These are phyloP conservation scores for Drosophila dives DNA, from an alignment of 2,888 invertebrate species.

Conservation along the genomic window DNA sequence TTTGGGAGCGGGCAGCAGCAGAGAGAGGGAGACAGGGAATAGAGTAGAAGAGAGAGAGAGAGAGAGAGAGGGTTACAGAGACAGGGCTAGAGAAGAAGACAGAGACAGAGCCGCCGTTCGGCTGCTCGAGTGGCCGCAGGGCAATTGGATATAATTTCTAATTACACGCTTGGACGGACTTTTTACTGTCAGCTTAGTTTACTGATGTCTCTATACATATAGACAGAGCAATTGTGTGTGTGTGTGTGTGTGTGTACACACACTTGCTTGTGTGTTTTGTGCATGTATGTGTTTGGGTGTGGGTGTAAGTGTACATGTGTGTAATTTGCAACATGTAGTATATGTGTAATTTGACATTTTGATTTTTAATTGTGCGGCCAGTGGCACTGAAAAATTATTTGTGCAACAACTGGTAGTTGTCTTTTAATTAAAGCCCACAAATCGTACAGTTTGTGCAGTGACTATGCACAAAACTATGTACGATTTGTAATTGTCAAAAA, in stretches of 20 bases:
- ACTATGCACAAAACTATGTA: slow-evolving; percentile 8
- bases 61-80: background rate
- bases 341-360: slow-evolving; percentile 75
- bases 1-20: slow-evolving; percentile 23
- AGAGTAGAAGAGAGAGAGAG: background rate
- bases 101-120: slow-evolving; percentile 45
- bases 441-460: background rate
- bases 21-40: background rate
- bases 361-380: slow-evolving; percentile 76
- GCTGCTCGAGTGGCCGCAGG: slow-evolving; percentile 80
- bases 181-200: slow-evolving; percentile 81
- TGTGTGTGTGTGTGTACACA: slow-evolving; percentile 12
- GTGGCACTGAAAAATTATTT: slow-evolving; percentile 71
- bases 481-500: slow-evolving; percentile 64
- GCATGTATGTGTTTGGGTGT: slow-evolving; percentile 36
- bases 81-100: background rate
- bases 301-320: slow-evolving; percentile 47
- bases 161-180: slow-evolving; percentile 83
- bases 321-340: slow-evolving; percentile 77
- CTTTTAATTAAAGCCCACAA: slow-evolving; percentile 65
- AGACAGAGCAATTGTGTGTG: slow-evolving; percentile 19
- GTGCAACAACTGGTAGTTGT: slow-evolving; percentile 38
- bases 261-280: slow-evolving; percentile 13
- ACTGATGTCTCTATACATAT: slow-evolving; percentile 76
- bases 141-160: slow-evolving; percentile 84